Base-by-base conservation (phyloP, 2,113 vertebrate genomes). In the Benitochromis conjunctus region DNA sequence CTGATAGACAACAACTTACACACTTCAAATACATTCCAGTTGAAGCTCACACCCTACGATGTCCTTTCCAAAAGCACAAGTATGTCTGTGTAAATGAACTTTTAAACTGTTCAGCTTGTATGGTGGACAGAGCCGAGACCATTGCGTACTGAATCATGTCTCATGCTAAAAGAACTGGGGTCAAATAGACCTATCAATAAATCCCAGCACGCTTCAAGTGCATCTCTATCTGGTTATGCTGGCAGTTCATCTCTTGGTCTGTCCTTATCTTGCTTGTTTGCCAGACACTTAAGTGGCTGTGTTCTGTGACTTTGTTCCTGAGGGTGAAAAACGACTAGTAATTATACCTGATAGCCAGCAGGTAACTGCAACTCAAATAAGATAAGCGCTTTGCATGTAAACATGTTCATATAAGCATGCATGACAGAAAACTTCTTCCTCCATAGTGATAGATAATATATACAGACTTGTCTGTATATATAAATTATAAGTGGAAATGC, bases 51-150 rank as follows among this genome's bases (percentile, higher is more conserved):
- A 7, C 66, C 3, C 38, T 26, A 18, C 13, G n/a, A 6, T 71
- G 46, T 71, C 38, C 13, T 71, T 43, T 69, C 64, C n/a, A 69
- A 69, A 69, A 69, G 36, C 64, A 43, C 38, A 69, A 71, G 14
- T 0, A 46, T 7, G 9, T 74, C 43, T 74, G 3, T 29, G 12
- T 7, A 51, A 74, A 74, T 74, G 13, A 18, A 29, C 43, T 74
- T 74, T 29, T 48, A 74, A 11, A 74, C 18, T 11, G 24, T 48
- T 74, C 48, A 11, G 5, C 14, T 51, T 5, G 18, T 18, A 46
- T 26, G 41, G 21, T 26, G 21, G 41, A 71, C 0, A 18, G 24
- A 48, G 21, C 14, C 24, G 0, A 7, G 41, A 74, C 21, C 1
- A 24, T 21, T 10, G 38, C 46, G 38, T 46, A 71, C 38, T 46